Evolutionary conservation across 2,113 vertebrate genomes (phyloP).

Genomic region (Manacus vitellinus): DNA sequence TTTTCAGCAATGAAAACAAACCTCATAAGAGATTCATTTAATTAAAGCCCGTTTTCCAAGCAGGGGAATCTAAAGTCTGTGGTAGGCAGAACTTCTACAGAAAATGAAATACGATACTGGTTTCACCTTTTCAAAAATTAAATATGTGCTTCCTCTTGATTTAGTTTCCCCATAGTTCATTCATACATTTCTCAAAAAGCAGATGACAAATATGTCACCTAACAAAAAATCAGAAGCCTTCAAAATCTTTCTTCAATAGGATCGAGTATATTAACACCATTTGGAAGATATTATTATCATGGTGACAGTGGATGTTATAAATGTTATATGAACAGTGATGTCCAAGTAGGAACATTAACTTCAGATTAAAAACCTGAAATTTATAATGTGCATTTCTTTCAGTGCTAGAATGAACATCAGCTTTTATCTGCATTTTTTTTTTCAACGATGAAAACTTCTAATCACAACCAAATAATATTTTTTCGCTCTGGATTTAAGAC

Average conservation of each 20-base stretch:
- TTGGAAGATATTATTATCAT: background rate
- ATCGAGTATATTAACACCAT: background rate
- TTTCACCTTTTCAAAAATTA: background rate
- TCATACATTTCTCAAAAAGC: background rate
- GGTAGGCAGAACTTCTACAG: background rate
- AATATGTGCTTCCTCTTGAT: background rate
- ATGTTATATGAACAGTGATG: background rate
- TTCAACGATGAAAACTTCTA: background rate
- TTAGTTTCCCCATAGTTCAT: background rate
- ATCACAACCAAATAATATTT: background rate
- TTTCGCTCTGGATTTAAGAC: background rate
- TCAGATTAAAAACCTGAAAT: conserved; percentile 21
- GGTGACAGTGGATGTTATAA: background rate
- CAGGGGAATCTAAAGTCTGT: background rate
- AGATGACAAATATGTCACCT: background rate
- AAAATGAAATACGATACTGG: background rate
- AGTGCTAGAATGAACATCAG: background rate
- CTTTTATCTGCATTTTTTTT: background rate
- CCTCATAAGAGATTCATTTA: background rate
- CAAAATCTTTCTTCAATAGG: background rate
- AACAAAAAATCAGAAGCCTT: background rate
- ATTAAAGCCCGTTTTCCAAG: background rate
- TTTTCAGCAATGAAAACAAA: background rate
- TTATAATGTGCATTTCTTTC: background rate
- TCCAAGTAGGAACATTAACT: conserved; percentile 26